A percentile compares a stretch with the other conserved stretches of the same genome.
These are phyloP conservation scores for Hofmannophila pseudospretella DNA, from an alignment of 2,888 invertebrate genomes.

Conservation along the genomic window DNA sequence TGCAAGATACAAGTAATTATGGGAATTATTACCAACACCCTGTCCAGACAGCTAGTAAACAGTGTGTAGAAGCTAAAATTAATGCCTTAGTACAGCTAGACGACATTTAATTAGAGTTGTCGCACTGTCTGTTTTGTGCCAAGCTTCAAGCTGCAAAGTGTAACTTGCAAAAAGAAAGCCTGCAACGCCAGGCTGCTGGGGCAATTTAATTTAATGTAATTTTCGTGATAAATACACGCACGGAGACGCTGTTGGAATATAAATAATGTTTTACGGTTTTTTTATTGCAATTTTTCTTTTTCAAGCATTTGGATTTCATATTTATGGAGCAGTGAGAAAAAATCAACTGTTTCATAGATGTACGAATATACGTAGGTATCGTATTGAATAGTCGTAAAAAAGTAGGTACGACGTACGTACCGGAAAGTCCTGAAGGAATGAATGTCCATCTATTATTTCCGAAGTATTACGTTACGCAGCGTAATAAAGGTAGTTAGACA, in stretches of 20 bases:
- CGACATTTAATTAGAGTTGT: conserved; percentile 39
- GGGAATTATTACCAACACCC: neutral
- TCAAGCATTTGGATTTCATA: no score
- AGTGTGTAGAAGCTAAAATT: conserved; percentile 14
- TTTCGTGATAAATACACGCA: conserved; percentile 2
- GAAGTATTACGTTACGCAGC: no score
- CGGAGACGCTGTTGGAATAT: neutral
- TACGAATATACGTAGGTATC: no score
- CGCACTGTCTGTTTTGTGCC: conserved; percentile 21
- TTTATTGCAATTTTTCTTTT: neutral
- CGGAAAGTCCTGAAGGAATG: no score
- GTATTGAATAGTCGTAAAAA: no score
- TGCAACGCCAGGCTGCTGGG: conserved; percentile 1
- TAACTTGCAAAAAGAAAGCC: conserved; percentile 13
- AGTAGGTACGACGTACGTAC: no score
- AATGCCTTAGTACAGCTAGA: conserved; percentile 23
- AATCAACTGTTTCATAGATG: no score
- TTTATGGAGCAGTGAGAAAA: no score
- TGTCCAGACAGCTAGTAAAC: neutral
- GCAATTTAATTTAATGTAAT: conserved; percentile 8
- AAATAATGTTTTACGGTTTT: neutral
- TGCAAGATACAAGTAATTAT: neutral
- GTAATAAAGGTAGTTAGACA: no score
- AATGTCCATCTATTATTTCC: no score
- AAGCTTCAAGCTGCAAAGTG: conserved; percentile 21